Base-by-base conservation (phyloP, 2,888 invertebrate genomes). In the Dryomyza anilis region DNA sequence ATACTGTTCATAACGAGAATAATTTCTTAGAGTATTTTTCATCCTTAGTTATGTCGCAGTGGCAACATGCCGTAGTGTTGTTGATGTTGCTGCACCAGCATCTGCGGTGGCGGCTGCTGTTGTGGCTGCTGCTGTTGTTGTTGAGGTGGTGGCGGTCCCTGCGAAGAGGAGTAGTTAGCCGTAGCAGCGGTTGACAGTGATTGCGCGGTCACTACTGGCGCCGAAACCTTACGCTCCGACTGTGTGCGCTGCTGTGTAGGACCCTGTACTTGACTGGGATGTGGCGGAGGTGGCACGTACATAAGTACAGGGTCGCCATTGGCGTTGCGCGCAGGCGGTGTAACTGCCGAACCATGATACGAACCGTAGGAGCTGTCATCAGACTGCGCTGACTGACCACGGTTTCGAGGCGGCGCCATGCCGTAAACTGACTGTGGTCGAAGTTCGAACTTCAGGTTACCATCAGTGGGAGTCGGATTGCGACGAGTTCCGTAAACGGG, bases 401-500 rank as follows among this genome's bases (percentile, higher is more conserved):
- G 83, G 64, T 83, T 81, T 2, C 82, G 76, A 50, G 79, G 81
- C 3, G 84, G 83, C 7, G 86, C 82, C 73, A 86, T 83, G 55
- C 91, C 91, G 81, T 93, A 93, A 81, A 92, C 87, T 0, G 91
- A 91, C 73, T 92, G 92, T 0, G 91, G 91, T 10, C 82, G 78
- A 6, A 80, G 76, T 59, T 83, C 83, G 59, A 74, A 81, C 70
- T 83, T 84, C 14, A 78, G 73, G 64, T 76, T 78, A 57, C 81
- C 82, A 64, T 84, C 82, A 43, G 75, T 71, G 16, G 87, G 83
- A 77, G 85, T 83, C 69, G 86, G 86, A 72, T 84, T 84, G 33
- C 83, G 79, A 53, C 81, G 78, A 45, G 86, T 87, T 46, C 81
- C 84, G 68, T 81, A 84, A 33, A 83, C 82, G 0, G 83, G 83